Percentiles rank a stretch among this genome's conserved stretches.
phyloP scores from a whole-genome alignment of 2,113 vertebrate genomes.

The Nothoprocta perdicaria region DNA sequence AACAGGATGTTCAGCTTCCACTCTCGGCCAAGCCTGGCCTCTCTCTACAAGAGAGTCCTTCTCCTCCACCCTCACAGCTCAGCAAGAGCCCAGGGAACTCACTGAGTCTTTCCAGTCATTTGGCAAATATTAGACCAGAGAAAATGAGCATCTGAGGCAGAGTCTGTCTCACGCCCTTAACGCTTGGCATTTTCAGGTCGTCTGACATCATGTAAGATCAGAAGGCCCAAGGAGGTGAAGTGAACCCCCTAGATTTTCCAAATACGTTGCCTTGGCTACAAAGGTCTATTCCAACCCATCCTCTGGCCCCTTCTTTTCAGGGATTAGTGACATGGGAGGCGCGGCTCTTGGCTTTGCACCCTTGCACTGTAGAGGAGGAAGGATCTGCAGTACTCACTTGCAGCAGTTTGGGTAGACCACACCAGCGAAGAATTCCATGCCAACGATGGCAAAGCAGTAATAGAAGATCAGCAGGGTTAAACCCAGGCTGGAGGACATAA shows the following conservation, averaged over 20 bases:
- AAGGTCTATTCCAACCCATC: not conserved
- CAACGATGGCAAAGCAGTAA: conserved; percentile 97
- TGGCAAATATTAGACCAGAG: not conserved
- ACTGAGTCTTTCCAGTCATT: not conserved
- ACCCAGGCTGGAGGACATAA: conserved; percentile 83
- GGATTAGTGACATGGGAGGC: not conserved
- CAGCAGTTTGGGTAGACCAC: conserved; percentile 95
- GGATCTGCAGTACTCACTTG: conserved; percentile 85
- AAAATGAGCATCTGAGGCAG: not conserved
- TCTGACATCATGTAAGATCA: not conserved
- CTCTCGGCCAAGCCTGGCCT: not conserved
- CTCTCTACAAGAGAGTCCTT: not conserved
- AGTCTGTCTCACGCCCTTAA: not conserved
- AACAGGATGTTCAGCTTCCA: not conserved
- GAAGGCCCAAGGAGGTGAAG: not conserved
- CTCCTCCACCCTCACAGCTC: not conserved
- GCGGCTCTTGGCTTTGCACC: not conserved
- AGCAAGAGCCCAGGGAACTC: not conserved
- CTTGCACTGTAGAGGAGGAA: not conserved
- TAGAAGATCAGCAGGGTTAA: conserved; percentile 97
- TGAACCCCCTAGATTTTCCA: not conserved
- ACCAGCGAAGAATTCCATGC: conserved; percentile 96
- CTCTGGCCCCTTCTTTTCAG: not conserved
- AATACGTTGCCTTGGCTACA: not conserved
- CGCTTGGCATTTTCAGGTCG: not conserved